A percentile compares a stretch with the other conserved stretches of the same genome.
Evolutionary conservation across 2,113 vertebrate species (phyloP).

Genomic region (Cavia porcellus): DNA sequence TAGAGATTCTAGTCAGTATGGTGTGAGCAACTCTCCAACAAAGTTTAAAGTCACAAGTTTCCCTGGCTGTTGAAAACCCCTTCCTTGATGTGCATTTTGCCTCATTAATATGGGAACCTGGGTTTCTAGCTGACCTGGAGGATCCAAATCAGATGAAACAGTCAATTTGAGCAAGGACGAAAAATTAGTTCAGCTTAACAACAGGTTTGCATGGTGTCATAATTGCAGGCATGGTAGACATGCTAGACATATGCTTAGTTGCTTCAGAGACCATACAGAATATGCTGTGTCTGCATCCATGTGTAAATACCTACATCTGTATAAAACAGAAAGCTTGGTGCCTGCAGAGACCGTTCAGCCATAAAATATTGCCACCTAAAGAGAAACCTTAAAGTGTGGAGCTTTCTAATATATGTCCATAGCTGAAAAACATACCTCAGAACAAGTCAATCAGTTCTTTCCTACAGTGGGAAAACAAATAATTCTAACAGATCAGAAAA

Average conservation of each 20-base stretch:
- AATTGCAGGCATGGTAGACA: constrained; percentile 99
- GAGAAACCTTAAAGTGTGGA: constrained; percentile 59
- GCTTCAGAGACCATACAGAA: constrained; percentile 99
- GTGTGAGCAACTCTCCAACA: constrained; percentile 97
- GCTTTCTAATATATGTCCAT: constrained; percentile 63
- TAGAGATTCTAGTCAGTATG: constrained; percentile 97
- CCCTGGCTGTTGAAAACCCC: constrained; percentile 98
- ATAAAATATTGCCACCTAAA: constrained; percentile 74
- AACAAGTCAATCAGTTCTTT: constrained; percentile 78
- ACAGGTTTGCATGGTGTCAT: constrained; percentile 99
- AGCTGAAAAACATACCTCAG: constrained; percentile 81
- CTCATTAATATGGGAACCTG: constrained; percentile 99
- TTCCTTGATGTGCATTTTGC: constrained; percentile 98
- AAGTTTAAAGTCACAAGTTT: constrained; percentile 99
- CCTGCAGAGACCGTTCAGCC: constrained; percentile 95
- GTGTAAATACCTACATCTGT: constrained; percentile 99
- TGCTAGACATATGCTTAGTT: constrained; percentile 98
- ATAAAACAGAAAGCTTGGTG: constrained; percentile 97
- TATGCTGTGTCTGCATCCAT: constrained; percentile 98
- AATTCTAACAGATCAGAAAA: constrained; percentile 76
- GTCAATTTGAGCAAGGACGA: too few species aligned
- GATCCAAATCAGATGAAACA: too few species aligned
- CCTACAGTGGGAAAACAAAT: constrained; percentile 85
- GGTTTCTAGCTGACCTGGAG: constrained; percentile 96
- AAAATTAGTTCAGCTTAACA: constrained; percentile 99